phyloP scores from a whole-genome alignment of 2,888 invertebrate species.

The Beris morrisii region DNA sequence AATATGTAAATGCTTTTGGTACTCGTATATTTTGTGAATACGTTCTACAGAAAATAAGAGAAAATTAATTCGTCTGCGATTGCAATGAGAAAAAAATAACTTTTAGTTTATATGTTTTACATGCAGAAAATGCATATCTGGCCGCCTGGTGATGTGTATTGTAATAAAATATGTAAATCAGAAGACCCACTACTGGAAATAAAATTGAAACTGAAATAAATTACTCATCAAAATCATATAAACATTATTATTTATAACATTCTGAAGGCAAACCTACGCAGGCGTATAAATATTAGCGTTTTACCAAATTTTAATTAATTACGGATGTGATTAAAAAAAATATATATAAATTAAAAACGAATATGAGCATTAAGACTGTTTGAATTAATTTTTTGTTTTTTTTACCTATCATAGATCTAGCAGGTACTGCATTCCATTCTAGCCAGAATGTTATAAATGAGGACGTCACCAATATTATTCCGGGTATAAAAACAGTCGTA shows the following conservation, averaged over 20 bases:
- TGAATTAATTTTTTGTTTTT: constrained; percentile 50
- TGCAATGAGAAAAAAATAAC: no score
- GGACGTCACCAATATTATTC: constrained; percentile 93
- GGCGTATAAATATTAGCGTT: constrained; percentile 27
- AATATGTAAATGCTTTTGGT: no score
- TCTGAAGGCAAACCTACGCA: constrained; percentile 32
- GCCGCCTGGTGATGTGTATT: constrained; percentile 27
- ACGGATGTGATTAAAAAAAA: not conserved
- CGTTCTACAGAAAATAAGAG: constrained; percentile 6
- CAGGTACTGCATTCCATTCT: constrained; percentile 96
- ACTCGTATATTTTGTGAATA: constrained; percentile 16
- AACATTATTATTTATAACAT: no score
- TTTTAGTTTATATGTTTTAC: constrained; percentile 1
- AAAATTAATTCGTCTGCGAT: no score
- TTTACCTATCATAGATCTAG: constrained; percentile 92
- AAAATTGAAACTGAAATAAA: constrained; percentile 13
- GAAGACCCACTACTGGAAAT: no score
- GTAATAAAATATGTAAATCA: no score
- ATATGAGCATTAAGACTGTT: constrained; percentile 36
- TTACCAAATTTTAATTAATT: constrained; percentile 5
- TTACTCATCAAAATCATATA: not conserved
- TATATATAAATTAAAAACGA: not conserved
- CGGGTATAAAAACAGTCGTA: constrained; percentile 95
- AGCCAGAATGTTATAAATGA: constrained; percentile 98
- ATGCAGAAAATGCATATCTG: constrained; percentile 25